Conservation (phyloP, 1,140 invertebrate species). For the Platyura marginata region DNA sequence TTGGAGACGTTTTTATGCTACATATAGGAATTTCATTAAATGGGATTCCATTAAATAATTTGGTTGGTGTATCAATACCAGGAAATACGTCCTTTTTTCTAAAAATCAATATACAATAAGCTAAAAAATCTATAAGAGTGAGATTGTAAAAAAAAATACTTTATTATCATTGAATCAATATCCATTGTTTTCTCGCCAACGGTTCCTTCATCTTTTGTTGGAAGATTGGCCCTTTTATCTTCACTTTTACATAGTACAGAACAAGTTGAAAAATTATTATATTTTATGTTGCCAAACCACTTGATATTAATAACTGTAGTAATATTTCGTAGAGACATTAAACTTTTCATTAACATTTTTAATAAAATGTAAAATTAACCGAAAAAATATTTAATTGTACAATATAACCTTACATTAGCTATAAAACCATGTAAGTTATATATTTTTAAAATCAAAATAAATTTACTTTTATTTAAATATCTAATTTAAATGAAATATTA, state of each 20-base stretch:
- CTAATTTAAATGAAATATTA: no score
- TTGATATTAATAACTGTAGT: no score
- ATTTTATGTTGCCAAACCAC: no score
- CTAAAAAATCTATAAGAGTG: slow-evolving; percentile 1
- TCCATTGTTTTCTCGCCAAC: slow-evolving; percentile 40
- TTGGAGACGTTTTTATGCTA: slow-evolving; percentile 59
- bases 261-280: no score
- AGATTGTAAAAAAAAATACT: slow-evolving; percentile 13
- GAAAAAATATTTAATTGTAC: neutral
- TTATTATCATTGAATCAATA: slow-evolving; percentile 30
- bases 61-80: slow-evolving; percentile 44
- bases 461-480: no score
- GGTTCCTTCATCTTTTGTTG: slow-evolving; percentile 42
- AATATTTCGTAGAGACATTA: neutral
- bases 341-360: no score
- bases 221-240: slow-evolving; percentile 23
- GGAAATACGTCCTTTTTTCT: slow-evolving; percentile 56
- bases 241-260: no score
- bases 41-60: slow-evolving; percentile 54
- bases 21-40: slow-evolving; percentile 67
- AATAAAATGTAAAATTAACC: no score
- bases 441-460: no score
- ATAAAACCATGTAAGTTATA: no score
- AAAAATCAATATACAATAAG: slow-evolving; percentile 17
- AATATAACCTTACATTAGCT: no score